Evolutionary conservation across 2,888 invertebrate genomes (phyloP), one percentile per base, ranked within the genome.

Genomic region (Acleris cristana): DNA sequence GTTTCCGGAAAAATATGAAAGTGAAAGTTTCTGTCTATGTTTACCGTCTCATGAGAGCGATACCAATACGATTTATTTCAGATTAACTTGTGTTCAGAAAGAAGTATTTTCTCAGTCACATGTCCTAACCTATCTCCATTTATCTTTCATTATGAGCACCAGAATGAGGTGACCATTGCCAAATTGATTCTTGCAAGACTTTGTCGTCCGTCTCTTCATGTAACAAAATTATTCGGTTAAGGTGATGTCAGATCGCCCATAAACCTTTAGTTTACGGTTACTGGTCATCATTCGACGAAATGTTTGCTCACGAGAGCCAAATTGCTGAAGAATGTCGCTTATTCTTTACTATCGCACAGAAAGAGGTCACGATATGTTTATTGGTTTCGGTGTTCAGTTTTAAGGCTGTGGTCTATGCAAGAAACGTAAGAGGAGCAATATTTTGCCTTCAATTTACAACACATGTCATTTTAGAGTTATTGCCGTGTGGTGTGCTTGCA

Each of bases 261-360:
- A 66, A 66, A 57, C 51, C 55, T 57, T 51, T 62, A 56, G 44
- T 62, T 62, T 57, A 66, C 62, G 66, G 57, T 57, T 60, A 60
- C 65, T 49, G 52, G 57, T 52, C 48, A 66, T 57, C 57, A 52
- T 34, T 57, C 61, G 19, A 56, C 49, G 48, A 62, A 66, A 61
- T 66, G 53, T 66, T 57, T 57, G 57, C 30, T 44, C 51, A 57
- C 45, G 34, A 62, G 52, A 57, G 21, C 57, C 57, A 62, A 62
- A 66, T 56, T 19, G 56, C 56, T 21, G 12, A 23, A 23, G 48
- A 48, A 62, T 54, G 54, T 54, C 49, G 53, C 58, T 59, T 65
- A 64, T 23, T 57, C 34, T 49, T 59, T 54, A 54, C 21, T 40
- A 45, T 21, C 16, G 52, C 18, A 19, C 34, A 49, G 26, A 34